These are phyloP conservation scores for Crocuta crocuta DNA, from an alignment of 2,113 vertebrate species.

Conservation along the genomic window DNA sequence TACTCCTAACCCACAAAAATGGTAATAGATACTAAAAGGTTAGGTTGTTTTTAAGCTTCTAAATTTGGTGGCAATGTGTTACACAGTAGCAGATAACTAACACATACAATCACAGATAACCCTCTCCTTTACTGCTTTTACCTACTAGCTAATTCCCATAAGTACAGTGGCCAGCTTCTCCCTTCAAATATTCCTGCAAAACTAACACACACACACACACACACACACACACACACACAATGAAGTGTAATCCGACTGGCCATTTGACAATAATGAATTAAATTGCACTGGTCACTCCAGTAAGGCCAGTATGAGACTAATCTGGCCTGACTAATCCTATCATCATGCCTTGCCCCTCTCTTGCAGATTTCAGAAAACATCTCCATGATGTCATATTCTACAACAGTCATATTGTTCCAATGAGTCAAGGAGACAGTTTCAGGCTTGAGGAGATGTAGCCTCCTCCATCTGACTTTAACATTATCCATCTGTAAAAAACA, in stretches of 20 bases:
- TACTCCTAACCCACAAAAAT: background rate
- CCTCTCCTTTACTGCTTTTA: slow-evolving; percentile 59
- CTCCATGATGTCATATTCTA: slow-evolving; percentile 31
- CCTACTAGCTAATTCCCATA: slow-evolving; percentile 67
- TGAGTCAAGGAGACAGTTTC: background rate
- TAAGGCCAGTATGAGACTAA: slow-evolving; percentile 27
- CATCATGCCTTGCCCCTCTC: background rate
- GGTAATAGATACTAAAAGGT: background rate
- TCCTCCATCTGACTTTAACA: slow-evolving; percentile 56
- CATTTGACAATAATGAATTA: slow-evolving; percentile 78
- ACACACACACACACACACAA: slow-evolving; percentile 29
- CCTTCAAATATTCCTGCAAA: slow-evolving; percentile 41
- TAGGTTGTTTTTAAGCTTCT: background rate
- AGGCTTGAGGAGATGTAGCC: slow-evolving; percentile 53
- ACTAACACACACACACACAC: background rate
- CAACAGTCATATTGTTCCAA: slow-evolving; percentile 7
- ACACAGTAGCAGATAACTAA: background rate
- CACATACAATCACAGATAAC: background rate
- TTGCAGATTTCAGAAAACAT: background rate
- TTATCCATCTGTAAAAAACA: slow-evolving; percentile 68
- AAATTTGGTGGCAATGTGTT: background rate
- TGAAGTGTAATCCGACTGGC: slow-evolving; percentile 4
- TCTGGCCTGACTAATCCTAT: slow-evolving; percentile 4
- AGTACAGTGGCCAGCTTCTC: slow-evolving; percentile 48
- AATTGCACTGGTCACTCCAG: slow-evolving; percentile 63